These are phyloP conservation scores for Hirundo rustica DNA, from an alignment of 2,797 vertebrate genomes.

Conservation along the genomic window DNA sequence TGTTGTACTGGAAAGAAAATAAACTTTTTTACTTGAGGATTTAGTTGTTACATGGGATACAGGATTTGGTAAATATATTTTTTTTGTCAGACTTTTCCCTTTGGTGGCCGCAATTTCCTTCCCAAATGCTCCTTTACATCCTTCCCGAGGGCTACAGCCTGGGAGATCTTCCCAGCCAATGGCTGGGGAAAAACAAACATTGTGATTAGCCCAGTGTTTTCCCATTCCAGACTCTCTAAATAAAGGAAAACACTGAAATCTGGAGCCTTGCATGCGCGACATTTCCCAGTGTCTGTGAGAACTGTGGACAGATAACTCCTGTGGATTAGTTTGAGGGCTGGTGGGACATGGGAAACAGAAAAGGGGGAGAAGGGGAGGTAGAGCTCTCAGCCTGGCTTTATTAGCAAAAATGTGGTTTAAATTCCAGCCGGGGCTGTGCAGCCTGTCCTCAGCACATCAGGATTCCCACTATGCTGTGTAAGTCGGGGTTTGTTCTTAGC, in stretches of 20 bases:
- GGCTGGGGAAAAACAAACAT: not conserved
- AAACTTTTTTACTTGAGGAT: not conserved
- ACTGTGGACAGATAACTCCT: not conserved
- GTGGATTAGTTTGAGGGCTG: not conserved
- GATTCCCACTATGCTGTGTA: slow-evolving; percentile 32
- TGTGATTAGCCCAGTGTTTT: not conserved
- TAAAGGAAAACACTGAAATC: not conserved
- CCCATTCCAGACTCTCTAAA: not conserved
- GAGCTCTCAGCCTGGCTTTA: slow-evolving; percentile 2
- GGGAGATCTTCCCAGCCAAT: not conserved
- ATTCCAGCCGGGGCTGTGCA: not conserved
- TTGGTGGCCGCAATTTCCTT: not conserved
- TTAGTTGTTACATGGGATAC: not conserved
- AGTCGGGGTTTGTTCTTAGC: slow-evolving; percentile 12
- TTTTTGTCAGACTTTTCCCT: not conserved
- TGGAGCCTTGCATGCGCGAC: not conserved
- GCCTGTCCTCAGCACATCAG: slow-evolving; percentile 25
- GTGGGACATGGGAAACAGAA: not conserved
- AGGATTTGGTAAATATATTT: not conserved
- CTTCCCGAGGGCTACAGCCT: not conserved
- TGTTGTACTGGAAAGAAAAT: not conserved
- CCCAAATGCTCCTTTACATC: not conserved
- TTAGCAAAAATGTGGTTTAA: not conserved
- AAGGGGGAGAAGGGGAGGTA: not conserved
- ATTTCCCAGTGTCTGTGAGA: not conserved